Percentiles rank a stretch among this genome's conserved stretches.
Evolutionary conservation across 53 echinoderm and acorn worm genomes (phyloP).

Genomic region (Luidia sarsii): DNA sequence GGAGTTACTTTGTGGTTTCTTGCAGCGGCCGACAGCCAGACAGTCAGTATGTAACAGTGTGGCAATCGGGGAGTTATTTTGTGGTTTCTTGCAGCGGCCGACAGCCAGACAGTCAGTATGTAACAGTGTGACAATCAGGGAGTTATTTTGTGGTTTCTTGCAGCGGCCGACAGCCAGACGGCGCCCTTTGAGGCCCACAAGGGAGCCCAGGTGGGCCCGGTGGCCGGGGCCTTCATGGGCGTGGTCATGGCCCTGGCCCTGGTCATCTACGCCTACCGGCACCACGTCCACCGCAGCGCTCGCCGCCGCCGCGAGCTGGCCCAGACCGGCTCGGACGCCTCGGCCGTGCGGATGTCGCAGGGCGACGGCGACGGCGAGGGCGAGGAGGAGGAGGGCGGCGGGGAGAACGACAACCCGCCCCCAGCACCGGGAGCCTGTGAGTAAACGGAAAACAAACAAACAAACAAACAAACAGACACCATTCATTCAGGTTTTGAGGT

Average conservation of each 20-base stretch:
- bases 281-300: constrained; percentile 81
- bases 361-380: constrained; percentile 78
- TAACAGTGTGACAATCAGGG: too few species aligned
- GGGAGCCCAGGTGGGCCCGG: constrained; percentile 92
- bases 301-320: constrained; percentile 82
- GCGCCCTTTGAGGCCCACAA: constrained; percentile 54
- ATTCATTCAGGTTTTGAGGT: too few species aligned
- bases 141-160: neutral
- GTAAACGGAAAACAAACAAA: too few species aligned
- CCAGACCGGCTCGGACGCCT: constrained; percentile 80
- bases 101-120: too few species aligned
- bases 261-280: constrained; percentile 92
- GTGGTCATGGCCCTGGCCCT: constrained; percentile 87
- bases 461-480: too few species aligned
- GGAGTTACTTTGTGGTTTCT: too few species aligned
- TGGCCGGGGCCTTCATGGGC: constrained; percentile 92
- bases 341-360: constrained; percentile 85
- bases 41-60: too few species aligned
- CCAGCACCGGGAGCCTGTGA: constrained; percentile 59
- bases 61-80: too few species aligned
- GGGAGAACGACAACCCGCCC: constrained; percentile 71
- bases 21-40: too few species aligned
- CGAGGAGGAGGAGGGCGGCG: constrained; percentile 65
- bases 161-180: constrained; percentile 20
- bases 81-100: neutral